Base-by-base conservation (phyloP, 2,113 vertebrate genomes). In the Ctenodactylus gundi region DNA sequence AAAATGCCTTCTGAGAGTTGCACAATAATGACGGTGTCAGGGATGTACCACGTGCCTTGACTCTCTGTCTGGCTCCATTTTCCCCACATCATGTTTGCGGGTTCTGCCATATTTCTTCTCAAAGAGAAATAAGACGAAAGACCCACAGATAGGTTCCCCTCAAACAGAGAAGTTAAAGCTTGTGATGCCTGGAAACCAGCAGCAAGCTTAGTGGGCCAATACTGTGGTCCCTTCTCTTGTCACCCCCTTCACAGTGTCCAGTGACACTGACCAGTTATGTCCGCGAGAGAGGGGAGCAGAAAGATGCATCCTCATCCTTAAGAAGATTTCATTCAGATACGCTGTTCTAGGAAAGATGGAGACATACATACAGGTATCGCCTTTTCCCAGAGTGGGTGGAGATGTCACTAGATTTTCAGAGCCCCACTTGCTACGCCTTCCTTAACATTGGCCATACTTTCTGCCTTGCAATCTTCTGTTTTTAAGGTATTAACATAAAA, bases 51-150 rank as follows among this genome's bases (percentile, higher is more conserved):
- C 27, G 25, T 78, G 23, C 39, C 77, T 92, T 83, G n/a, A 78
- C 34, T 85, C 9, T 0, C 31, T 25, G 51, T 90, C 49, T 39
- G 60, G 29, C 60, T 75, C 27, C 25, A 7, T 75, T 84, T 85
- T 34, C 27, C 3, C 4, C 18, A 70, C 41, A 58, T 21, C 41
- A 7, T 17, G 4, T 75, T 73, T 23, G 29, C 73, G 49, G 76
- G n/a, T 25, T 62, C 31, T 82, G 7, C 34, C 4, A 2, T 60
- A n/a, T 70, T 89, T 90, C 4, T 60, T 8, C 60, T 78, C 29
- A 53, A 49, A 76, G 39, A 93, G 82, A 96, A 90, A 72, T 31
- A n/a, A n/a, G n/a, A 46, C 23, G 34, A 4, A 82, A 62, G 17
- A 18, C 41, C 29, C 44, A 51, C 36, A 64, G 46, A 55, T 53